Conservation (phyloP, 1,140 invertebrate species). For the Zophobas morio region DNA sequence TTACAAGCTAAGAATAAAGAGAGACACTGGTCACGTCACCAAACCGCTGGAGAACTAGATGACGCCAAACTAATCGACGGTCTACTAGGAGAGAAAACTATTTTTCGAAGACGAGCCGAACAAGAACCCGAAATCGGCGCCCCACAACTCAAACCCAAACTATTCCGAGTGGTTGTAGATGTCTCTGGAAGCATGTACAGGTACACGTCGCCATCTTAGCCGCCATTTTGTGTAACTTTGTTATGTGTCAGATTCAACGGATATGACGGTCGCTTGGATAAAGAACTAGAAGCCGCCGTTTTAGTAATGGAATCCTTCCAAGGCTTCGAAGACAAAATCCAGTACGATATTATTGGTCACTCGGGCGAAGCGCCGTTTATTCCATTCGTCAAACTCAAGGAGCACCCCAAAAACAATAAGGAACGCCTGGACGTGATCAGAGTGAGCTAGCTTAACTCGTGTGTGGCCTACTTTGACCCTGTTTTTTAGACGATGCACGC, state of each 20-base stretch:
- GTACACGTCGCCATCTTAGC: slow-evolving; percentile 64
- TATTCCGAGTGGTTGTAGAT: slow-evolving; percentile 91
- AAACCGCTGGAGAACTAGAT: slow-evolving; percentile 95
- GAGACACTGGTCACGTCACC: slow-evolving; percentile 92
- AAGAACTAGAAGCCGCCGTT: slow-evolving; percentile 92
- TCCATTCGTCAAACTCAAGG: slow-evolving; percentile 79
- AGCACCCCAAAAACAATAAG: slow-evolving; percentile 90
- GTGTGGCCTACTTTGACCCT: slow-evolving; percentile 21
- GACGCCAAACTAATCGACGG: slow-evolving; percentile 97
- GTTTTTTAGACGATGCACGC: slow-evolving; percentile 88
- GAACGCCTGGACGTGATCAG: slow-evolving; percentile 85
- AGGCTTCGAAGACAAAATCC: slow-evolving; percentile 90
- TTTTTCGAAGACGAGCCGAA: slow-evolving; percentile 88
- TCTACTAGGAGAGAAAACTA: slow-evolving; percentile 92
- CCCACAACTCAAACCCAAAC: slow-evolving; percentile 89
- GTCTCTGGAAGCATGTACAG: slow-evolving; percentile 98
- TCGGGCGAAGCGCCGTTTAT: slow-evolving; percentile 90
- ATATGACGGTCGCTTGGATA: slow-evolving; percentile 92
- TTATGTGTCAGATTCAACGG: slow-evolving; percentile 82
- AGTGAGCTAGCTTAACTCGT: slow-evolving; percentile 64
- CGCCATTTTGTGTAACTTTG: not conserved
- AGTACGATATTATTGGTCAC: slow-evolving; percentile 95
- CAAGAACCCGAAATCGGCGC: slow-evolving; percentile 88
- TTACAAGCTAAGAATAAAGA: slow-evolving; percentile 95
- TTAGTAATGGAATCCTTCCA: slow-evolving; percentile 96